Conservation (phyloP, 2,888 invertebrate species). For the Galeopsomyia nigrocyanea region DNA sequence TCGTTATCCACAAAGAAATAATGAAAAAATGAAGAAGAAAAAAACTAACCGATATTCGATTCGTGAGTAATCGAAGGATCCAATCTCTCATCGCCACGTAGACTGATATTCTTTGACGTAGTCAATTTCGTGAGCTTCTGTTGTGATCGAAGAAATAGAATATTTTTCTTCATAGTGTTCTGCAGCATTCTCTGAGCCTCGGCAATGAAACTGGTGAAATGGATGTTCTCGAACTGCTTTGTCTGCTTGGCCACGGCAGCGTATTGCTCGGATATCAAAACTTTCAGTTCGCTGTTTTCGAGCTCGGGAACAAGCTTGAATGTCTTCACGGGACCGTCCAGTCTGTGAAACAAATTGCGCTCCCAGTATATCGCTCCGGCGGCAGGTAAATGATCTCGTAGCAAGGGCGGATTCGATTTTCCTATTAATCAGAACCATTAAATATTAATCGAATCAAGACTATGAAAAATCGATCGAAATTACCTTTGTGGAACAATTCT, state of each 20-base stretch:
- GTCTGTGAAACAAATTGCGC: slow-evolving; percentile 80
- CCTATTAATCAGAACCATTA: slow-evolving; percentile 67
- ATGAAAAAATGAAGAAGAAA: not conserved
- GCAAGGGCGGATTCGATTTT: slow-evolving; percentile 77
- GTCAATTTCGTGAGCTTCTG: slow-evolving; percentile 28
- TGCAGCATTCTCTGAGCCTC: slow-evolving; percentile 77
- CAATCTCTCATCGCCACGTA: slow-evolving; percentile 1
- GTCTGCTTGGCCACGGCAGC: slow-evolving; percentile 81
- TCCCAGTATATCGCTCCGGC: slow-evolving; percentile 91
- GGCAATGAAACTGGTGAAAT: slow-evolving; percentile 80
- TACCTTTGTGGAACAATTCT: slow-evolving; percentile 76
- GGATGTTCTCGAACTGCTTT: slow-evolving; percentile 80
- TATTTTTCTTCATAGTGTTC: slow-evolving; percentile 78
- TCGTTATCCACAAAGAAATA: not conserved
- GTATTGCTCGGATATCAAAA: slow-evolving; percentile 85
- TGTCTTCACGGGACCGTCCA: slow-evolving; percentile 84
- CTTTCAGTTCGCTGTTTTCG: slow-evolving; percentile 80
- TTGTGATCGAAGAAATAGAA: slow-evolving; percentile 74
- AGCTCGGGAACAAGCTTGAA: slow-evolving; percentile 83
- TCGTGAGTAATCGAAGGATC: slow-evolving; percentile 10
- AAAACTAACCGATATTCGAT: slow-evolving; percentile 18
- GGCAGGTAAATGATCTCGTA: slow-evolving; percentile 83
- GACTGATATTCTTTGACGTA: slow-evolving; percentile 1
- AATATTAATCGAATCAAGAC: no score
- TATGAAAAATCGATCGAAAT: not conserved